Conservation (phyloP, 2,888 invertebrate species). For the Euproctis similis region DNA sequence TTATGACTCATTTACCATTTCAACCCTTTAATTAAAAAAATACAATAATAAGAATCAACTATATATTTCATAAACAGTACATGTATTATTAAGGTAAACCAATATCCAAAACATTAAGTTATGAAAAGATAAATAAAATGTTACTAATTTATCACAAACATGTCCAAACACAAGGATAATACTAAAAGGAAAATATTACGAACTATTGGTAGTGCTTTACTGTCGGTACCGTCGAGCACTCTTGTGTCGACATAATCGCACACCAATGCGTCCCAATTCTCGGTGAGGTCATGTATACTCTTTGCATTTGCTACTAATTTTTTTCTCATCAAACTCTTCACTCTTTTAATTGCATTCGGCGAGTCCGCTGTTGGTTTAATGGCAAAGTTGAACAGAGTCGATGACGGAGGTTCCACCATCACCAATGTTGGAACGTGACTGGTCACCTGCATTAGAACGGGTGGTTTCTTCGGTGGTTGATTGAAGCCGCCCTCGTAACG, state of each 20-base stretch:
- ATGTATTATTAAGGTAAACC: too few relatives aligned
- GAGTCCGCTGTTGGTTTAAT: slow-evolving; percentile 35
- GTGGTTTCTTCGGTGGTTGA: slow-evolving; percentile 41
- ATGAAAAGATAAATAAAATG: too few relatives aligned
- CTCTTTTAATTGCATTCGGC: slow-evolving; percentile 35
- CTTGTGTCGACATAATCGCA: slow-evolving; percentile 62
- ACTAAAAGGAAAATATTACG: not conserved
- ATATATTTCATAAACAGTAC: too few relatives aligned
- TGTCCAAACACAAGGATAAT: not conserved
- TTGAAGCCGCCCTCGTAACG: slow-evolving; percentile 35
- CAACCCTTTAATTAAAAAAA: too few relatives aligned
- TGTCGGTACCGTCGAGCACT: too few relatives aligned
- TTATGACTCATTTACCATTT: too few relatives aligned
- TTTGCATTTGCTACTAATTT: slow-evolving; percentile 47
- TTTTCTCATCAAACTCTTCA: slow-evolving; percentile 51
- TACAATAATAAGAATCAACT: too few relatives aligned
- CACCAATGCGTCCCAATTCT: slow-evolving; percentile 57
- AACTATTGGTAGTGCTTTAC: not conserved
- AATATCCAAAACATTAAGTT: too few relatives aligned
- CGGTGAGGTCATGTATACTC: slow-evolving; percentile 50
- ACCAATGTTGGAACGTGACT: slow-evolving; percentile 43
- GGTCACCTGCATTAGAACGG: slow-evolving; percentile 53
- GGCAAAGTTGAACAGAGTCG: slow-evolving; percentile 31
- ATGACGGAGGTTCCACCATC: slow-evolving; percentile 43
- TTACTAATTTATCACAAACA: too few relatives aligned